A percentile compares a stretch with the other conserved stretches of the same genome.
Evolutionary conservation across 2,113 vertebrate species (phyloP).

Genomic region (Cervus canadensis): DNA sequence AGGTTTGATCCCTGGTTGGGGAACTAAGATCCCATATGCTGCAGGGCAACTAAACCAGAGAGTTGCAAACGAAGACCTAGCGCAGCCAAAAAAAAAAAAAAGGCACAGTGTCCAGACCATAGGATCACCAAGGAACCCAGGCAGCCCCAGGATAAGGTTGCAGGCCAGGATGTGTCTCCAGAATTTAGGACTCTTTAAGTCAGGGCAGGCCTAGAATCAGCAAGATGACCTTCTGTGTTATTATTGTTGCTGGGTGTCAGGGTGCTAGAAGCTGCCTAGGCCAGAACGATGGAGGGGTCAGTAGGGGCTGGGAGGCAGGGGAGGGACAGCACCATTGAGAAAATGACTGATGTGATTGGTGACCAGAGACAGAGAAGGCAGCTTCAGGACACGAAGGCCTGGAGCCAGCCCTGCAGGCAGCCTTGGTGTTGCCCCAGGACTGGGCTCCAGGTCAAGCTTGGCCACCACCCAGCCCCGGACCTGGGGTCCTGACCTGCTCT

Average conservation of each 20-base stretch:
- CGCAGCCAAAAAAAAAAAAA: not conserved
- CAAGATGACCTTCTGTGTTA: not conserved
- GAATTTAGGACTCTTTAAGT: not conserved
- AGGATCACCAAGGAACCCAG: no score
- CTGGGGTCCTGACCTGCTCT: not conserved
- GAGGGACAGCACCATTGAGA: no score
- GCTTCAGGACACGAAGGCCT: not conserved
- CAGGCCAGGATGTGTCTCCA: not conserved
- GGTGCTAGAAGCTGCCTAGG: not conserved
- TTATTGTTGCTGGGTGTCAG: accelerated
- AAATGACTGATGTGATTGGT: not conserved
- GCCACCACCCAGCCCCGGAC: not conserved
- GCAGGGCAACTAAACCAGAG: not conserved
- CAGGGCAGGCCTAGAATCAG: not conserved
- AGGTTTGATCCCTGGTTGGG: not conserved
- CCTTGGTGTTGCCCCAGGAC: not conserved
- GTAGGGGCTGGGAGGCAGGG: no score
- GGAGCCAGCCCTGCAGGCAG: no score
- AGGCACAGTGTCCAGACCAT: not conserved
- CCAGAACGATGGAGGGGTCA: not conserved
- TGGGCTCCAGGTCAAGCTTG: not conserved
- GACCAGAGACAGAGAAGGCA: not conserved
- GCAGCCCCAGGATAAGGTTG: not conserved
- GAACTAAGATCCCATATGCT: not conserved
- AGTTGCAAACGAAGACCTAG: not conserved